These are phyloP conservation scores for Drosophila pegasa DNA, from an alignment of 2,888 invertebrate species.

Conservation along the genomic window DNA sequence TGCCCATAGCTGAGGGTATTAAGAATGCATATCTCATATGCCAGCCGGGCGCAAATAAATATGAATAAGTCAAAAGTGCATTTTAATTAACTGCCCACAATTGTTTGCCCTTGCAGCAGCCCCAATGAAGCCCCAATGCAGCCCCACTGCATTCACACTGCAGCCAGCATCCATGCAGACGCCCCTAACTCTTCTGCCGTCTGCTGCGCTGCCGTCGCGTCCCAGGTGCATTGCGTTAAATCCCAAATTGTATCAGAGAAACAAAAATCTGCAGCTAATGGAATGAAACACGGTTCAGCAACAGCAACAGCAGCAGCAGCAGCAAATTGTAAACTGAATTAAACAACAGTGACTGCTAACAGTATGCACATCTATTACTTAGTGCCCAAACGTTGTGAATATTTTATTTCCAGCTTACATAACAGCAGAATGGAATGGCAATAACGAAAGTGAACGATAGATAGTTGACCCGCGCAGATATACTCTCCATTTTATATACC, in stretches of 20 bases:
- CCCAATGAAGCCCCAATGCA: too few relatives aligned
- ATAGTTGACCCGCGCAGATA: background rate
- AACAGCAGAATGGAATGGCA: too few relatives aligned
- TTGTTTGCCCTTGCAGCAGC: constrained; percentile 19
- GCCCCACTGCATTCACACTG: background rate
- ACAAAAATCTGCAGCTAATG: constrained; percentile 51
- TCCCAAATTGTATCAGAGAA: constrained; percentile 31
- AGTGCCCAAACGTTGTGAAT: background rate
- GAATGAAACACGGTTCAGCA: constrained; percentile 27
- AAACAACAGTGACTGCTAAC: constrained; percentile 17
- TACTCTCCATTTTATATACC: background rate
- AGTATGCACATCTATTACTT: constrained; percentile 12
- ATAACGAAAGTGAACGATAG: too few relatives aligned
- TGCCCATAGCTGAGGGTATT: constrained; percentile 36
- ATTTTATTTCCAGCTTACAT: background rate
- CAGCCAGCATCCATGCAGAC: background rate
- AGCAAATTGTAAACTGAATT: constrained; percentile 13
- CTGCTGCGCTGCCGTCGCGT: background rate
- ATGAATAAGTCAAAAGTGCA: constrained; percentile 72
- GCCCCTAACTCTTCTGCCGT: background rate
- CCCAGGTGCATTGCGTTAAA: constrained; percentile 40
- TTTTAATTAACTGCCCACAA: constrained; percentile 72
- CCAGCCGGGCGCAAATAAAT: constrained; percentile 59
- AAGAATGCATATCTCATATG: constrained; percentile 70
- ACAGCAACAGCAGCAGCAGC: background rate